Percentiles rank a stretch among this genome's conserved stretches.
These are phyloP conservation scores for Drosophila baimaii DNA, from an alignment of 1,140 invertebrate species.

Conservation along the genomic window DNA sequence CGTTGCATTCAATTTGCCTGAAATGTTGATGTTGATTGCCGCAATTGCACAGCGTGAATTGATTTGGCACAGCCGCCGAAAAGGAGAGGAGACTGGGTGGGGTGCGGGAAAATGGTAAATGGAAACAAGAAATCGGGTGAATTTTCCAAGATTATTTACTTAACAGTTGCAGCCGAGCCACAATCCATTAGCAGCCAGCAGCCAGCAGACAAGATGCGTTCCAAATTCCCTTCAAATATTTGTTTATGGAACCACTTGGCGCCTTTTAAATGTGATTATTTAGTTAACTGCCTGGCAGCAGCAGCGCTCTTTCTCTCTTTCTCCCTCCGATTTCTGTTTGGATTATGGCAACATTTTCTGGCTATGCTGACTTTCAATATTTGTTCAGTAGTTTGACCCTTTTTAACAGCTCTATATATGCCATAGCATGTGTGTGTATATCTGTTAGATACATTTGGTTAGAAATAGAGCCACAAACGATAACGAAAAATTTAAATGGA, in stretches of 20 bases:
- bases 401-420: slow-evolving; percentile 74
- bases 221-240: slow-evolving; percentile 70
- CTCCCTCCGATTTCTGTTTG: slow-evolving; percentile 42
- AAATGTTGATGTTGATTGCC: slow-evolving; percentile 38
- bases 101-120: not conserved
- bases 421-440: slow-evolving; percentile 40
- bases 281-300: slow-evolving; percentile 60
- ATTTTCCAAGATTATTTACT: slow-evolving; percentile 65
- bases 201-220: slow-evolving; percentile 37
- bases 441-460: slow-evolving; percentile 63
- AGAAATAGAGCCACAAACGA: slow-evolving; percentile 36
- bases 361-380: slow-evolving; percentile 67
- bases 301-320: slow-evolving; percentile 18
- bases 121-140: slow-evolving; percentile 8
- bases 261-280: slow-evolving; percentile 84
- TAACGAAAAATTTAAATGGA: slow-evolving; percentile 14
- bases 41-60: slow-evolving; percentile 69
- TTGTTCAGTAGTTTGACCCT: slow-evolving; percentile 81
- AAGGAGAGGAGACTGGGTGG: not conserved
- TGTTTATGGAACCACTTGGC: slow-evolving; percentile 84
- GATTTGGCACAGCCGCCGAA: slow-evolving; percentile 65
- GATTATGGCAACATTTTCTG: slow-evolving; percentile 52
- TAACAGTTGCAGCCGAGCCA: slow-evolving; percentile 46
- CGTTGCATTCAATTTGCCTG: slow-evolving; percentile 25
- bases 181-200: slow-evolving; percentile 46